Percentiles rank a stretch among this genome's conserved stretches.
These are phyloP conservation scores for Lasioglossum figueresi DNA, from an alignment of 2,888 invertebrate genomes.

Conservation along the genomic window DNA sequence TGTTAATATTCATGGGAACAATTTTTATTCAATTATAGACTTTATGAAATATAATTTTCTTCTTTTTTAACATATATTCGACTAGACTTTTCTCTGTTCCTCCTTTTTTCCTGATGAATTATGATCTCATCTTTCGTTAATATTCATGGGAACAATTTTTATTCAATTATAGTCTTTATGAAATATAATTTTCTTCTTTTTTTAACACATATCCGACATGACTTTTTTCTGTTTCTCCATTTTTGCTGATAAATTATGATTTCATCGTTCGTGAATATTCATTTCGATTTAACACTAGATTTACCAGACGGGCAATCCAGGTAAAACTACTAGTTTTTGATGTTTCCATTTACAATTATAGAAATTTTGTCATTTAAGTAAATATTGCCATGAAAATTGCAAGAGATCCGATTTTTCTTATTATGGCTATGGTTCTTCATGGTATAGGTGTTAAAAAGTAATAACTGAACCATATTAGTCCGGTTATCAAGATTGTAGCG, in stretches of 20 bases:
- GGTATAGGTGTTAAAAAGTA: background rate
- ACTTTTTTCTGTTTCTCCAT: too few relatives aligned
- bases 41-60: slow-evolving; percentile 36
- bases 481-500: background rate
- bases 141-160: too few relatives aligned
- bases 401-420: background rate
- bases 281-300: background rate
- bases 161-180: too few relatives aligned
- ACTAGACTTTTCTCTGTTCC: rapidly evolving
- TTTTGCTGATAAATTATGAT: too few relatives aligned
- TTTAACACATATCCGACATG: too few relatives aligned
- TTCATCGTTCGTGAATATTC: background rate
- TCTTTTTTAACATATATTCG: too few relatives aligned
- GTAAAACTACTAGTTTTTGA: too few relatives aligned
- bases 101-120: too few relatives aligned
- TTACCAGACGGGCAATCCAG: background rate
- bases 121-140: background rate
- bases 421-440: background rate
- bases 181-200: too few relatives aligned
- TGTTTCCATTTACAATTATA: too few relatives aligned
- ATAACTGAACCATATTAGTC: background rate
- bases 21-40: background rate
- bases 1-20: background rate
- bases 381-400: too few relatives aligned
- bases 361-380: too few relatives aligned